phyloP scores from a whole-genome alignment of 2,888 invertebrate species.

The Latrodectus hesperus region DNA sequence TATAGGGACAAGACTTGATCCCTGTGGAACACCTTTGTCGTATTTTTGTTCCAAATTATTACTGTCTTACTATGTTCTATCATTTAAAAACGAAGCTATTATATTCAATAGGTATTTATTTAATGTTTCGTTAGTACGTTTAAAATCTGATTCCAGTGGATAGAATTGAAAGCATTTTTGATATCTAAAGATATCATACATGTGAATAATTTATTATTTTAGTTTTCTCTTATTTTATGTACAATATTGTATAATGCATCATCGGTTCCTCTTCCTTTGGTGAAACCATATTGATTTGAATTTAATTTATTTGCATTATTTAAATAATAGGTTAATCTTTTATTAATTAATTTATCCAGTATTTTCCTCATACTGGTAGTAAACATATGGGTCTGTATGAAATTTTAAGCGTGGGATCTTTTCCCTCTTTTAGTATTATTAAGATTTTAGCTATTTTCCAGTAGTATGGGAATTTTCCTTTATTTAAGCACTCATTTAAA shows the following conservation, averaged over 20 bases:
- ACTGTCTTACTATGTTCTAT: background rate
- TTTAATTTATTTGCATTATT: background rate
- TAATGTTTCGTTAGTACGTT: background rate
- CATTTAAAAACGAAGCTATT: background rate
- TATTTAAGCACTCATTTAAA: background rate
- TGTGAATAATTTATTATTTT: background rate
- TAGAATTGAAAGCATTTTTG: background rate
- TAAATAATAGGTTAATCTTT: background rate
- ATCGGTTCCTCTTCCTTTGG: background rate
- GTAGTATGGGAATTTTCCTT: background rate
- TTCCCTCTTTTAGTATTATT: background rate
- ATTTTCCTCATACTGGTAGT: constrained; percentile 9
- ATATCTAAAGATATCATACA: background rate
- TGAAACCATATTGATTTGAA: background rate
- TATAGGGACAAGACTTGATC: background rate
- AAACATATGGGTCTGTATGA: constrained; percentile 5
- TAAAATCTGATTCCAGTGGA: background rate
- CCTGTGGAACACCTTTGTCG: background rate
- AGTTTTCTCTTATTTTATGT: background rate
- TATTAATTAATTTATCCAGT: background rate
- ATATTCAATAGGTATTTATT: background rate
- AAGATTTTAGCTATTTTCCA: background rate
- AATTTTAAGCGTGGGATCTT: background rate
- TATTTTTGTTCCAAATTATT: background rate
- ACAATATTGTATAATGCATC: background rate